Evolutionary conservation across 2,888 invertebrate genomes (phyloP), one percentile per base, ranked within the genome.

Genomic region (Leptopterna dolabrata): DNA sequence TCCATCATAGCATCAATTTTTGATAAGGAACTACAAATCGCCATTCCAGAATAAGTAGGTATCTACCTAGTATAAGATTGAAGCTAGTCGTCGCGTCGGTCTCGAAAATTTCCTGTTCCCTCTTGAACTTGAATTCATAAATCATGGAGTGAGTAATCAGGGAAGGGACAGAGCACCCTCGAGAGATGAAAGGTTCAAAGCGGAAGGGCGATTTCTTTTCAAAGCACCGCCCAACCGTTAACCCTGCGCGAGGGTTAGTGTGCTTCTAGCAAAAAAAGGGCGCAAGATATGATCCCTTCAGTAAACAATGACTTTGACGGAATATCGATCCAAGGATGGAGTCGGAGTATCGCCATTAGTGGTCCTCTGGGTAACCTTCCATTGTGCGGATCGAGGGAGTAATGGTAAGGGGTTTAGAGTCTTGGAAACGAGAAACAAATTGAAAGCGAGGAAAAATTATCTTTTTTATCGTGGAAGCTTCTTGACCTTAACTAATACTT

Each of bases 231-330:
- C n/a, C n/a, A n/a, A n/a, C n/a, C n/a, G n/a, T n/a, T n/a, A n/a
- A n/a, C n/a, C n/a, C n/a, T n/a, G n/a, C n/a, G n/a, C n/a, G n/a
- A n/a, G n/a, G 36, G 36, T 36, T n/a, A 36, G 73, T 30, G 73
- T 73, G 36, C 73, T 30, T 36, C n/a, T 4, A 29, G n/a, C 36
- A 9, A 30, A 16, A 36, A 47, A 29, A 55, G 55, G 4, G 27
- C 16, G 27, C 14, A 36, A 70, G 70, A 83, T 83, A 83, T 70
- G 83, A 83, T 70, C 83, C 83, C 14, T 70, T 41, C 70, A 27
- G 83, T 83, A 83, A 83, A 83, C 83, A 83, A 83, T 83, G 83
- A 36, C 83, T 83, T 83, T 83, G 83, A 29, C 82, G 36, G 43
- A 70, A 70, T 70, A 83, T 83, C 70, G 83, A 83, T 83, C 81